Evolutionary conservation across 2,888 invertebrate genomes (phyloP).

Genomic region (Tachystola acroxantha): DNA sequence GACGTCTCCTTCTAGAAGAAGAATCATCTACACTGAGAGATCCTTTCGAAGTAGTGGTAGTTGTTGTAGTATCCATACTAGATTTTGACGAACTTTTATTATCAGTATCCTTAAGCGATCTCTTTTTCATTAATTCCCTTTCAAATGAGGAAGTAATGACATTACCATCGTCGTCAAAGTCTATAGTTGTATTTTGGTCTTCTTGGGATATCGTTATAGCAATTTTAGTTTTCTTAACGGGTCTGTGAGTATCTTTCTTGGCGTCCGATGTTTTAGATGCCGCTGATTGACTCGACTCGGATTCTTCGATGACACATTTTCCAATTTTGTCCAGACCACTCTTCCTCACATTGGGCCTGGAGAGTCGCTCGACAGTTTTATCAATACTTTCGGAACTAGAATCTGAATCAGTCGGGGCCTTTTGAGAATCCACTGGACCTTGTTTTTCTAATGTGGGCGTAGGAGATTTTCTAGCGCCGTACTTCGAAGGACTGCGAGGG

Average conservation of each 20-base stretch:
- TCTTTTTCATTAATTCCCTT: conserved; percentile 60
- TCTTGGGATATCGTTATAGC: conserved; percentile 76
- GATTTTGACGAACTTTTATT: conserved; percentile 79
- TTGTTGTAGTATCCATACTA: conserved; percentile 74
- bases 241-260: conserved; percentile 67
- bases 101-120: conserved; percentile 62
- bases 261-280: conserved; percentile 68
- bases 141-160: conserved; percentile 68
- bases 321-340: conserved; percentile 60
- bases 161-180: conserved; percentile 72
- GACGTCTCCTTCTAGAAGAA: conserved; percentile 61
- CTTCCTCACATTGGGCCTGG: conserved; percentile 69
- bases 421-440: conserved; percentile 73
- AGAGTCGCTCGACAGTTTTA: conserved; percentile 66
- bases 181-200: conserved; percentile 72
- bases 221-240: conserved; percentile 72
- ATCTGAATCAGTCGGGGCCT: conserved; percentile 79
- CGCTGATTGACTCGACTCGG: conserved; percentile 79
- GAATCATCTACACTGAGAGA: conserved; percentile 74
- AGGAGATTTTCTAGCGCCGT: conserved; percentile 61
- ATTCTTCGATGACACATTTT: conserved; percentile 72
- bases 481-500: conserved; percentile 44
- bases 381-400: conserved; percentile 76
- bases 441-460: conserved; percentile 82
- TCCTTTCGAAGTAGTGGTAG: conserved; percentile 69